A percentile compares a stretch with the other conserved stretches of the same genome.
Evolutionary conservation across 2,113 vertebrate genomes (phyloP).

Genomic region (Spea bombifrons): DNA sequence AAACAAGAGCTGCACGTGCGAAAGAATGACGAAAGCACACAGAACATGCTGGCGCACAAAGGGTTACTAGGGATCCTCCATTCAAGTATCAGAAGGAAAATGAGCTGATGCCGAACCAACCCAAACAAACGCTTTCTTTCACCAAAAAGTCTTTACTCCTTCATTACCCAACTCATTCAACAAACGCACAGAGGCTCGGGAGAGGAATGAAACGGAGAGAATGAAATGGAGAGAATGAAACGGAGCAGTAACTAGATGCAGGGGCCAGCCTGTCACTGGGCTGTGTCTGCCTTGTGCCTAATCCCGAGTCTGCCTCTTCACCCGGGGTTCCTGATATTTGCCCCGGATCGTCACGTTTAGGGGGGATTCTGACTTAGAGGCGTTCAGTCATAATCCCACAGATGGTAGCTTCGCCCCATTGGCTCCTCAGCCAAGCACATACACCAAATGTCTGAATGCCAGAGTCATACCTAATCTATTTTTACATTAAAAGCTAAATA

Average conservation of each 20-base stretch:
- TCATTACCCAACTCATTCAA: constrained; percentile 25
- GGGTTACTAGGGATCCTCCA: constrained; percentile 1
- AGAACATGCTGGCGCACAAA: too few relatives aligned
- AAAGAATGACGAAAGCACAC: too few relatives aligned
- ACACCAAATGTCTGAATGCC: too few relatives aligned
- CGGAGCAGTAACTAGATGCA: constrained; percentile 32
- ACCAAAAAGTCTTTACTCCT: not conserved
- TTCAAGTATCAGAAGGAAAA: not conserved
- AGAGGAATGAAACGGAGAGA: constrained; percentile 6
- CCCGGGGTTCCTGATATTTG: too few relatives aligned
- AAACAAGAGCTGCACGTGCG: too few relatives aligned
- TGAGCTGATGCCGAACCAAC: not conserved
- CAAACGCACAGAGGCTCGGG: constrained; percentile 17
- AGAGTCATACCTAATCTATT: too few relatives aligned
- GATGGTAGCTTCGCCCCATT: too few relatives aligned
- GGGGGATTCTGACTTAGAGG: too few relatives aligned
- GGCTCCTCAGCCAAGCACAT: too few relatives aligned
- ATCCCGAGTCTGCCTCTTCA: constrained; percentile 16
- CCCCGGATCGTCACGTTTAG: too few relatives aligned
- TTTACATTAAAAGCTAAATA: too few relatives aligned
- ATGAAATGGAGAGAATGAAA: constrained; percentile 23
- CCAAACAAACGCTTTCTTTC: constrained; percentile 16
- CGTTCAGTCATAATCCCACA: too few relatives aligned
- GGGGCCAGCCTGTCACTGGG: constrained; percentile 12
- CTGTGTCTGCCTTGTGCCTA: constrained; percentile 13